These are phyloP conservation scores for Drosophila flavopinicola DNA, from an alignment of 2,888 invertebrate genomes.

Conservation along the genomic window DNA sequence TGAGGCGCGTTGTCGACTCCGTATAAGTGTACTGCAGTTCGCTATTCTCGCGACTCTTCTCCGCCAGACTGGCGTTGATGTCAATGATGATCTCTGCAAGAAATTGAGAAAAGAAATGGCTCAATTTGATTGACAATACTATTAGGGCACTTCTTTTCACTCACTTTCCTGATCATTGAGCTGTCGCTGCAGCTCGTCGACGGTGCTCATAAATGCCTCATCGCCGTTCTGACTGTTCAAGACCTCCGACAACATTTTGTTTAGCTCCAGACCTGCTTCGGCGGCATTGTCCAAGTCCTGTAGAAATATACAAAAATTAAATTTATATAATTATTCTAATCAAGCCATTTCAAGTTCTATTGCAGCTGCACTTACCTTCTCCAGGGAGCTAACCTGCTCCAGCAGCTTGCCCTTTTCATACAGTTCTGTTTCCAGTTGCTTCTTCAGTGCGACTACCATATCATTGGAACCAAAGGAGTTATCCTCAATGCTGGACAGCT, in stretches of 20 bases:
- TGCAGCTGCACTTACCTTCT: conserved; percentile 85
- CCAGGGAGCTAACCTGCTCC: conserved; percentile 88
- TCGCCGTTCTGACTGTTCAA: conserved; percentile 89
- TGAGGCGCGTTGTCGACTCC: conserved; percentile 85
- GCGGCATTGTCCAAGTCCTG: conserved; percentile 91
- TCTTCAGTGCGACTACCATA: conserved; percentile 88
- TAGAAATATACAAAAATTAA: neutral
- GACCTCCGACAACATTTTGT: conserved; percentile 88
- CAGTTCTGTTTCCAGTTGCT: conserved; percentile 86
- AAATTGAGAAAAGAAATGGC: too few species aligned
- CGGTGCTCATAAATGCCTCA: conserved; percentile 87
- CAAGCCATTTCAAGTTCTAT: too few species aligned
- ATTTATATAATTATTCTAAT: too few species aligned
- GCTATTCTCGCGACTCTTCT: conserved; percentile 86
- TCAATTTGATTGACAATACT: neutral
- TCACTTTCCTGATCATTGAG: conserved; percentile 87
- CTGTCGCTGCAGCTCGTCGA: conserved; percentile 88
- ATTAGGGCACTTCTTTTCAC: conserved; percentile 4
- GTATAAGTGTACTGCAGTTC: conserved; percentile 84
- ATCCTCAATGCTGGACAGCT: conserved; percentile 88
- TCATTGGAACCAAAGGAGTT: conserved; percentile 90
- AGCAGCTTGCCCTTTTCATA: conserved; percentile 86
- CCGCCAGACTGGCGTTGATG: conserved; percentile 85
- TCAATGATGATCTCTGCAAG: conserved; percentile 85
- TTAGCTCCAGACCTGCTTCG: conserved; percentile 91